Evolutionary conservation across 1,140 invertebrate genomes (phyloP).

Genomic region (Dreissena polymorpha): DNA sequence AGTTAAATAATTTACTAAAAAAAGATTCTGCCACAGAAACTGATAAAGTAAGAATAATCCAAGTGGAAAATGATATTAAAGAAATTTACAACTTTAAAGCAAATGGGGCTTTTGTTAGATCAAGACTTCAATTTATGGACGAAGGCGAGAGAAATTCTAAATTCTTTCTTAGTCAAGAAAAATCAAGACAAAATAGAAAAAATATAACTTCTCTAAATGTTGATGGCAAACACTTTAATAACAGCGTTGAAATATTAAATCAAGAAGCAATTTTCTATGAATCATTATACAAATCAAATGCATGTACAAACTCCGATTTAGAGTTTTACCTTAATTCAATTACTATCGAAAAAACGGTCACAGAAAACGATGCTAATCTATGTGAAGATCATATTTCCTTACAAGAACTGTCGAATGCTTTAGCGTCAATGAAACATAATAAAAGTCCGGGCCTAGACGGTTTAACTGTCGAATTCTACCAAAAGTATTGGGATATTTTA

Average conservation of each 20-base stretch:
- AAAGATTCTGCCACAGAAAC: not conserved
- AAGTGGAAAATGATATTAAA: not conserved
- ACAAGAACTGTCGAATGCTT: conserved; percentile 2
- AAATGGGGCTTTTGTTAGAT: conserved; percentile 5
- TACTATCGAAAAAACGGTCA: not conserved
- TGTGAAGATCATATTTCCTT: conserved; percentile 1
- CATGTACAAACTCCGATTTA: not conserved
- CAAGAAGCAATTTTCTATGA: not conserved
- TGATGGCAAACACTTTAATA: not conserved
- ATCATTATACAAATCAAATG: conserved; percentile 17
- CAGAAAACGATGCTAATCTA: not conserved
- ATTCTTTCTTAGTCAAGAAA: conserved; percentile 42
- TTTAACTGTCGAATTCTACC: conserved; percentile 20
- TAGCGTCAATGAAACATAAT: not conserved
- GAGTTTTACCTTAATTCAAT: not conserved
- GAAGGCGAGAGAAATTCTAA: conserved; percentile 15
- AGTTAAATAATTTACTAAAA: too few relatives aligned
- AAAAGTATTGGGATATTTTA: conserved; percentile 24
- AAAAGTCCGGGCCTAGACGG: conserved; percentile 4
- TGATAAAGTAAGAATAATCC: not conserved
- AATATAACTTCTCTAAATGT: not conserved
- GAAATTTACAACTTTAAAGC: not conserved
- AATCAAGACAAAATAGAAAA: conserved; percentile 25
- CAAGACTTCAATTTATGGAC: conserved; percentile 25
- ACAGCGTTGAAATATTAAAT: not conserved